Evolutionary conservation across 2,888 invertebrate genomes (phyloP).

Genomic region (Orthonevra nobilis): DNA sequence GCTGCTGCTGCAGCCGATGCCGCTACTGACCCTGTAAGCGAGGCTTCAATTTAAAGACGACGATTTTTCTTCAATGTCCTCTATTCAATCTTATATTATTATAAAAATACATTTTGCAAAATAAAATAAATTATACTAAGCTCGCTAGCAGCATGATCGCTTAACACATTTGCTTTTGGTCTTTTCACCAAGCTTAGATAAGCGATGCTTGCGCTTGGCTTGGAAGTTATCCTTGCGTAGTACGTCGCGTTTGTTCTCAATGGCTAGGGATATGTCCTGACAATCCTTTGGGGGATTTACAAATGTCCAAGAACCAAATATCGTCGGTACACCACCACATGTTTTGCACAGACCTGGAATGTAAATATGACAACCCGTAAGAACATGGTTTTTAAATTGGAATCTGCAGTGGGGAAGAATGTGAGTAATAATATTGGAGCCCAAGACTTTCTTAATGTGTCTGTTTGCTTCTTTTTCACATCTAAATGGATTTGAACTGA

Average conservation of each 20-base stretch:
- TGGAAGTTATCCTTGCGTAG: constrained; percentile 75
- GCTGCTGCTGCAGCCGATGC: neutral
- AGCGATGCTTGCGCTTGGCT: constrained; percentile 73
- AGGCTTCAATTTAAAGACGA: constrained; percentile 14
- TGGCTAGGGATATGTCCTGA: constrained; percentile 75
- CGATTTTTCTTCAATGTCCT: neutral
- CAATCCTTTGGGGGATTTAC: constrained; percentile 77
- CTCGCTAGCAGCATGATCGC: neutral
- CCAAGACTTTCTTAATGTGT: no score
- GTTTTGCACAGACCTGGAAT: constrained; percentile 76
- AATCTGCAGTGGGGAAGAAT: no score
- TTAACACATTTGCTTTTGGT: constrained; percentile 3
- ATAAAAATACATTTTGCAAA: constrained; percentile 41
- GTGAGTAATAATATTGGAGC: no score
- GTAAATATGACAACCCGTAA: no score
- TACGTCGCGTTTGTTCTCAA: constrained; percentile 76
- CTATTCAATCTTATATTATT: constrained; percentile 42
- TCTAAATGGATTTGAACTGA: no score
- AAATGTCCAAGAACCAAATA: constrained; percentile 79
- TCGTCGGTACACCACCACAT: constrained; percentile 77
- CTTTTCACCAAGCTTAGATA: neutral
- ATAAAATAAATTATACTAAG: constrained; percentile 33
- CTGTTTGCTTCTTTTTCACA: no score
- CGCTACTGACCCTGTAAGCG: neutral
- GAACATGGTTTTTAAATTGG: no score